Conservation (phyloP, 2,113 vertebrate genomes). For the Onychostruthus taczanowskii region DNA sequence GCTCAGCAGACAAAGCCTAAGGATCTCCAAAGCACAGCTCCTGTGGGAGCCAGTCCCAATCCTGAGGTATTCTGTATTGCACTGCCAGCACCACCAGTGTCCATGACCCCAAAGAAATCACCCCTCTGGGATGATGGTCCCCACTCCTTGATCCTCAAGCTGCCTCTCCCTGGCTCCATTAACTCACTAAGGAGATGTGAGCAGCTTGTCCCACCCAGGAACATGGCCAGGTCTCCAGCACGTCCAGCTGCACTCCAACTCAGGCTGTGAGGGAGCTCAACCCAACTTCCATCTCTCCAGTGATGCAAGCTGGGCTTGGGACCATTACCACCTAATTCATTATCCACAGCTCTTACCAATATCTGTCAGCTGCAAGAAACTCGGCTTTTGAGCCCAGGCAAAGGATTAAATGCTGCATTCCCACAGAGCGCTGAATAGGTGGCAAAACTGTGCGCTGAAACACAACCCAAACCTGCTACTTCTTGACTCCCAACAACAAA, state of each 20-base stretch:
- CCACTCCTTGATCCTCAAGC: neutral
- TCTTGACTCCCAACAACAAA: neutral
- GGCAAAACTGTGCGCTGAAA: neutral
- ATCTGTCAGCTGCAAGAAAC: neutral
- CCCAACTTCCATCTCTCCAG: slow-evolving; percentile 35
- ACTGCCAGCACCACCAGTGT: neutral
- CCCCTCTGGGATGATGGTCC: neutral
- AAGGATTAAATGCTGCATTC: neutral
- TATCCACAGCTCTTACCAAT: neutral
- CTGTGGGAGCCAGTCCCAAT: neutral
- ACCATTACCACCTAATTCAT: neutral
- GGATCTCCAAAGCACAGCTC: neutral
- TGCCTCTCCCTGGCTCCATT: neutral
- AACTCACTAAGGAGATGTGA: slow-evolving; percentile 39
- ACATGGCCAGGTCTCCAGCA: neutral
- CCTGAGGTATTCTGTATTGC: neutral
- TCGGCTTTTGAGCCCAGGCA: neutral
- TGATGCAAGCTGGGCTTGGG: neutral
- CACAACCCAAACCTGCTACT: neutral
- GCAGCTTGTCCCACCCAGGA: neutral
- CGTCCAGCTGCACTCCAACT: slow-evolving; percentile 46
- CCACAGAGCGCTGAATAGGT: accelerated
- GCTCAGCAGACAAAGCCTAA: neutral
- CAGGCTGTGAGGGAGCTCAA: neutral
- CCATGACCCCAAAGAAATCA: neutral